These are phyloP conservation scores for Achroia grisella DNA, from an alignment of 1,140 invertebrate species.

Conservation along the genomic window DNA sequence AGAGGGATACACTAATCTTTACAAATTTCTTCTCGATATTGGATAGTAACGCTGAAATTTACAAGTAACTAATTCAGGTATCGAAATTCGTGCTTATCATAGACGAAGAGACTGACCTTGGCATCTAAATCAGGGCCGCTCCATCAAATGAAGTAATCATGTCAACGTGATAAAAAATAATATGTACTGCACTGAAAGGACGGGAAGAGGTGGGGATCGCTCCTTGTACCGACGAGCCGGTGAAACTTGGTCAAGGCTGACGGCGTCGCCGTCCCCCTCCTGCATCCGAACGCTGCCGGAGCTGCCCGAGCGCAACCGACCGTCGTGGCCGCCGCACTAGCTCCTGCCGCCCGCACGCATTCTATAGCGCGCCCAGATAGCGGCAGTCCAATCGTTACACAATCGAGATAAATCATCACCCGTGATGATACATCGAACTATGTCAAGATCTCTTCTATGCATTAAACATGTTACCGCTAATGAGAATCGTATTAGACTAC, in stretches of 20 bases:
- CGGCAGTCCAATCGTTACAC: constrained; percentile 51
- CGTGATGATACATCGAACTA: constrained; percentile 52
- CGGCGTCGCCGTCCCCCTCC: constrained; percentile 29
- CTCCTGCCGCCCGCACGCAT: constrained; percentile 29
- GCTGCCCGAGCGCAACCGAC: constrained; percentile 39
- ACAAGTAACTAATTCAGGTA: no score
- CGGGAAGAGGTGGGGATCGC: constrained; percentile 68
- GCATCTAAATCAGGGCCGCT: constrained; percentile 37
- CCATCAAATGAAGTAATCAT: constrained; percentile 57
- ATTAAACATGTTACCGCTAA: neutral
- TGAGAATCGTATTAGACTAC: neutral
- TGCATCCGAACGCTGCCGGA: constrained; percentile 29
- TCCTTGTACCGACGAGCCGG: constrained; percentile 65
- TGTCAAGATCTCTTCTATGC: constrained; percentile 58
- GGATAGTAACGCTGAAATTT: no score
- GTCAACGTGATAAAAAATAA: constrained; percentile 65
- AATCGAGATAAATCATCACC: constrained; percentile 63
- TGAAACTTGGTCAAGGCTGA: constrained; percentile 71
- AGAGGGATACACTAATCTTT: constrained; percentile 6
- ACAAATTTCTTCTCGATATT: neutral
- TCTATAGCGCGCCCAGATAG: constrained; percentile 48
- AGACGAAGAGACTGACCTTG: constrained; percentile 34
- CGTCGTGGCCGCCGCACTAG: constrained; percentile 1
- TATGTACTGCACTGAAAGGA: constrained; percentile 63
- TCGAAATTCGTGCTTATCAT: neutral